A percentile compares a stretch with the other conserved stretches of the same genome.
Evolutionary conservation across 2,113 vertebrate genomes (phyloP).

Genomic region (Tympanuchus pallidicinctus): DNA sequence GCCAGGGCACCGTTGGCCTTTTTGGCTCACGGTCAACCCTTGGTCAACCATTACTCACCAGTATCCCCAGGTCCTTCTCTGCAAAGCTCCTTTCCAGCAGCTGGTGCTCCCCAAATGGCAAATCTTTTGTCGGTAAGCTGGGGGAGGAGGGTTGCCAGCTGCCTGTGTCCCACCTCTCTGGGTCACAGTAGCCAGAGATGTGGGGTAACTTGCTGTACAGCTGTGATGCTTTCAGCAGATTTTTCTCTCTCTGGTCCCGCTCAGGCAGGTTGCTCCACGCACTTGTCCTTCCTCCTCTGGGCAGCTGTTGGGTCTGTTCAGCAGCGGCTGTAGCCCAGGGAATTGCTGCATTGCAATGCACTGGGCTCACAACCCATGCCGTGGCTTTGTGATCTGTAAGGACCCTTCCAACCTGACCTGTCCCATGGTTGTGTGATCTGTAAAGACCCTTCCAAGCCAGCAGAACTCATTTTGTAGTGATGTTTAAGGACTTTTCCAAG

Average conservation of each 20-base stretch:
- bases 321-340: not conserved
- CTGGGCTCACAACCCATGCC: no score
- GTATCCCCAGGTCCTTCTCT: no score
- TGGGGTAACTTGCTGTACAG: not conserved
- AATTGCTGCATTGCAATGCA: rapidly evolving
- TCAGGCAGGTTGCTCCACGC: not conserved
- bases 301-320: not conserved
- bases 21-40: no score
- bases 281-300: not conserved
- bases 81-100: not conserved
- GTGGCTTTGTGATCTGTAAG: no score
- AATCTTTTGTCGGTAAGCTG: rapidly evolving
- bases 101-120: no score
- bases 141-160: not conserved
- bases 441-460: no score
- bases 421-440: no score
- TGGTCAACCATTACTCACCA: no score
- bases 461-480: no score
- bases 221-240: not conserved
- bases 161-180: not conserved
- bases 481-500: no score
- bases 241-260: not conserved
- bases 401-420: no score
- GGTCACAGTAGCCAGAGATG: not conserved
- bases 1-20: no score